Percentiles rank a stretch among this genome's conserved stretches.
Conservation (phyloP, 2,888 invertebrate genomes). For the Brachynemurus nebulosus region DNA sequence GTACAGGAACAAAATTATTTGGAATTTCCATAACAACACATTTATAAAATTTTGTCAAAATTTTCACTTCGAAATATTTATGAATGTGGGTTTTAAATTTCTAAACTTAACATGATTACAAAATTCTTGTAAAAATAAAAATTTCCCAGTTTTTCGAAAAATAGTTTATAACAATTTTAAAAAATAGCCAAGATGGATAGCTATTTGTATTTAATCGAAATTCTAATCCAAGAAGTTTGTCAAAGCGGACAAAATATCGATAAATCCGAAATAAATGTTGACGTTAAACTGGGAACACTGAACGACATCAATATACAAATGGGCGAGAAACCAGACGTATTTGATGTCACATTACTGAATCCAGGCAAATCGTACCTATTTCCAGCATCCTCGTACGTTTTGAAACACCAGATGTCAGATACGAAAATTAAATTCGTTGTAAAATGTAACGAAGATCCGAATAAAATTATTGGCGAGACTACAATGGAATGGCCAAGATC, state of each 20-base stretch:
- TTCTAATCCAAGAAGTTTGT: slow-evolving; percentile 1
- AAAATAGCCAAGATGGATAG: slow-evolving; percentile 3
- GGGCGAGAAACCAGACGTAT: background rate
- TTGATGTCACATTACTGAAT: background rate
- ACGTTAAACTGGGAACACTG: background rate
- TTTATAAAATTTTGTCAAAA: background rate
- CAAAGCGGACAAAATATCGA: background rate
- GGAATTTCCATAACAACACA: background rate
- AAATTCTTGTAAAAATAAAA: slow-evolving; percentile 4
- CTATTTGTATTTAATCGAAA: slow-evolving; percentile 6
- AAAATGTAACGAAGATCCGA: background rate
- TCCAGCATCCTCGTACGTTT: slow-evolving; percentile 1
- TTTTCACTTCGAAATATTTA: slow-evolving; percentile 4
- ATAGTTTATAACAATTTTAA: background rate
- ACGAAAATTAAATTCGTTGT: background rate
- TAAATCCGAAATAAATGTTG: background rate
- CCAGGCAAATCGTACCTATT: slow-evolving; percentile 7
- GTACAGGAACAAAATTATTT: too few relatives aligned
- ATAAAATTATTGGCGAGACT: background rate
- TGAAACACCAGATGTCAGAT: background rate
- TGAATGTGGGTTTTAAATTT: background rate
- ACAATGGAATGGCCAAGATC: slow-evolving; percentile 1
- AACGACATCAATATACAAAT: slow-evolving; percentile 1
- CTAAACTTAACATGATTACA: background rate
- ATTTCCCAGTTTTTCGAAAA: slow-evolving; percentile 5